Evolutionary conservation across 2,797 vertebrate species (phyloP).

Genomic region (Furcifer pardalis): DNA sequence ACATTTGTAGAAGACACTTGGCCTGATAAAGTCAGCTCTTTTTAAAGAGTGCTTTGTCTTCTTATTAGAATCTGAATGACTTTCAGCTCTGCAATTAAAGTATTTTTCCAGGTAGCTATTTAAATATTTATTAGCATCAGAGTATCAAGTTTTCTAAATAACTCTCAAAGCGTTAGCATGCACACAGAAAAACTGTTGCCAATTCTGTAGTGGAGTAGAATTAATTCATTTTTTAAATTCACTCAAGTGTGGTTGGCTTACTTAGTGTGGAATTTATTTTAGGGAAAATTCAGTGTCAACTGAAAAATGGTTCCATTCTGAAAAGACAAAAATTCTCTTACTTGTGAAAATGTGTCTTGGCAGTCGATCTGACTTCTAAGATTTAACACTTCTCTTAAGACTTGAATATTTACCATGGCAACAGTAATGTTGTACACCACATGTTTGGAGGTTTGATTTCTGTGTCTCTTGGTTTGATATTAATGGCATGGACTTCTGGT

Average conservation of each 20-base stretch:
- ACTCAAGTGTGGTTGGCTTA: slow-evolving; percentile 74
- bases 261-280: slow-evolving; percentile 75
- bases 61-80: slow-evolving; percentile 23
- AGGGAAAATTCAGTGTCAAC: slow-evolving; percentile 76
- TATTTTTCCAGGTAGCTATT: slow-evolving; percentile 20
- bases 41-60: slow-evolving; percentile 17
- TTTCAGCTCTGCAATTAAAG: slow-evolving; percentile 20
- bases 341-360: slow-evolving; percentile 75
- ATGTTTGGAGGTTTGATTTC: slow-evolving; percentile 72
- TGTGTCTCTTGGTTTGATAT: slow-evolving; percentile 70
- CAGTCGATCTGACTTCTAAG: slow-evolving; percentile 79
- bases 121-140: slow-evolving; percentile 43
- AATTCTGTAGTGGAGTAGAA: slow-evolving; percentile 73
- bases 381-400: slow-evolving; percentile 79
- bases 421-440: slow-evolving; percentile 77
- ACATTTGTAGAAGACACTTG: slow-evolving; percentile 40
- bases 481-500: slow-evolving; percentile 64
- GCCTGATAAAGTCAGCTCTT: slow-evolving; percentile 41
- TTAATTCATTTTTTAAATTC: slow-evolving; percentile 73
- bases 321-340: slow-evolving; percentile 75
- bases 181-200: slow-evolving; percentile 70
- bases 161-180: slow-evolving; percentile 64
- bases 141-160: slow-evolving; percentile 53
- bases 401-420: slow-evolving; percentile 82
- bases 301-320: slow-evolving; percentile 77